These are phyloP conservation scores for Ectropis grisescens DNA, from an alignment of 1,140 invertebrate genomes.

Conservation along the genomic window DNA sequence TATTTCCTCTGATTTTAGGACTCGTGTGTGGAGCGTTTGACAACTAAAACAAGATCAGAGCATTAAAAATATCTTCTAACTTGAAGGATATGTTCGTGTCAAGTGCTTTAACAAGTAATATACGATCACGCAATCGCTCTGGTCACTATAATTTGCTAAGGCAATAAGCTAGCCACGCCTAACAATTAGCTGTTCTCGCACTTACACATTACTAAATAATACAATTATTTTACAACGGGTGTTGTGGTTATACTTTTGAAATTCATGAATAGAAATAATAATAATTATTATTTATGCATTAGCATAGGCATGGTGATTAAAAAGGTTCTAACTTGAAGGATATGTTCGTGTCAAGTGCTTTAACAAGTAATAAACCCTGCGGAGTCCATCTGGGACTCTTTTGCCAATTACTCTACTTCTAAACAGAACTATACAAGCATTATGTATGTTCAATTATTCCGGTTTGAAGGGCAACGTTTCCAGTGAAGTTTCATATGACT, in stretches of 20 bases:
- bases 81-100: background rate
- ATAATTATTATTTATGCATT: background rate
- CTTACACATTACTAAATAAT: background rate
- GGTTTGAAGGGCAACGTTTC: no score
- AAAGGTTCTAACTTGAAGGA: no score
- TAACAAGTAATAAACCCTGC: conserved; percentile 1
- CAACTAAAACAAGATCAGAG: background rate
- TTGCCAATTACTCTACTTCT: no score
- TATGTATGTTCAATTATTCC: no score
- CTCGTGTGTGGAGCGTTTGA: no score
- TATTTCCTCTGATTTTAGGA: no score
- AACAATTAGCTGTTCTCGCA: conserved; percentile 37
- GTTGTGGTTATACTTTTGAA: background rate
- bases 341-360: background rate
- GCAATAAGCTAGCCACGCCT: conserved; percentile 43
- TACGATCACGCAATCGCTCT: conserved; percentile 8
- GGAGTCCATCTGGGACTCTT: conserved; percentile 6
- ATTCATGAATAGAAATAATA: background rate
- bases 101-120: background rate
- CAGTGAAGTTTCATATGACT: no score
- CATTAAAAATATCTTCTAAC: background rate
- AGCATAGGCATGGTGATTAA: no score
- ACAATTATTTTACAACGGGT: background rate
- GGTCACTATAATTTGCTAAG: conserved; percentile 36
- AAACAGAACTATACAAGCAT: no score